phyloP scores from a whole-genome alignment of 2,888 invertebrate genomes.

The Machimus atricapillus region DNA sequence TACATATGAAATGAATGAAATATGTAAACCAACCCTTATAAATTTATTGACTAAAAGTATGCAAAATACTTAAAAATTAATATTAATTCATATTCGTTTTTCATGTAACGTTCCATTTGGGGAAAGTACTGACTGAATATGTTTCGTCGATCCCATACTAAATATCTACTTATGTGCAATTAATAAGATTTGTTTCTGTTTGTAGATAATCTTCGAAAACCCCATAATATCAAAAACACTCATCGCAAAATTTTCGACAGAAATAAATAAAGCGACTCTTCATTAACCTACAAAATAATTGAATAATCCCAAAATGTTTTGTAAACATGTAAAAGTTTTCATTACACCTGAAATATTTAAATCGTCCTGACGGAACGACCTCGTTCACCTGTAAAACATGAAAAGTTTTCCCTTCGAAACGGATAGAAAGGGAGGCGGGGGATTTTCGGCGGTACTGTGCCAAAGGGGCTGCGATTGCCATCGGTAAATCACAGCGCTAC shows the following conservation, averaged over 20 bases:
- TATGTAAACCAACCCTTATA: no score
- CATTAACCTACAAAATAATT: not conserved
- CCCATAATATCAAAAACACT: not conserved
- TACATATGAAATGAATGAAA: no score
- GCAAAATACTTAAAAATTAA: no score
- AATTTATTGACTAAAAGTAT: no score
- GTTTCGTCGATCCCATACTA: not conserved
- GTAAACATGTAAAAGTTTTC: not conserved
- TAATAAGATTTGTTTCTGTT: not conserved
- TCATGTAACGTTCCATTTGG: no score
- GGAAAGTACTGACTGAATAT: not conserved
- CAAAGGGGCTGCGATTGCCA: not conserved
- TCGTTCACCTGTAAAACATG: not conserved
- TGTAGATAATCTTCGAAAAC: not conserved
- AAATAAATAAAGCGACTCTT: not conserved
- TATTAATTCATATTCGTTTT: no score
- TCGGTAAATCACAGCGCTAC: not conserved
- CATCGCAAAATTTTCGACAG: not conserved
- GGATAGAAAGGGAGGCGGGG: not conserved
- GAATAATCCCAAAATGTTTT: not conserved
- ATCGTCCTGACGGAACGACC: not conserved
- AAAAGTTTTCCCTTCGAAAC: not conserved
- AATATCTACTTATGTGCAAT: not conserved
- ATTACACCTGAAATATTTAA: constrained; percentile 14
- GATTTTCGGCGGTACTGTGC: not conserved